Evolutionary conservation across 2,888 invertebrate genomes (phyloP).

Genomic region (Melanostoma scalare): DNA sequence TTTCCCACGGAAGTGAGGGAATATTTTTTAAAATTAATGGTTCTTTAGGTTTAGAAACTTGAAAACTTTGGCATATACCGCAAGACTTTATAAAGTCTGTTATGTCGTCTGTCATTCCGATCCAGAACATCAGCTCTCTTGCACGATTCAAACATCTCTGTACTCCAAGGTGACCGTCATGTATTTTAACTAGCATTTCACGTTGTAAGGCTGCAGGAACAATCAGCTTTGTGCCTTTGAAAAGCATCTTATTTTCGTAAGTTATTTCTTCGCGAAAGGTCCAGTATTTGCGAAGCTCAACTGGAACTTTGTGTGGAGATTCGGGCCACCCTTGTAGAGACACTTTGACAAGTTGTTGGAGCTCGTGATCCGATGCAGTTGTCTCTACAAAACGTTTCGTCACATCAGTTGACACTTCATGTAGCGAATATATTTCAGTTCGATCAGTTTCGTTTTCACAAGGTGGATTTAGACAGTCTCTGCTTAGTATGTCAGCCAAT

Average conservation of each 20-base stretch:
- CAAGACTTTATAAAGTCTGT: slow-evolving; percentile 27
- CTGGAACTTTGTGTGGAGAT: background rate
- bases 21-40: slow-evolving; percentile 24
- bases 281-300: background rate
- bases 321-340: background rate
- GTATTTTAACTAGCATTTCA: background rate
- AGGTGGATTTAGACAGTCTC: slow-evolving; percentile 21
- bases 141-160: background rate
- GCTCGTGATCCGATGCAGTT: slow-evolving; percentile 1
- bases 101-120: slow-evolving; percentile 14
- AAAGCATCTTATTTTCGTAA: slow-evolving; percentile 4
- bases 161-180: background rate
- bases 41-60: slow-evolving; percentile 17
- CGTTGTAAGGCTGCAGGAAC: background rate
- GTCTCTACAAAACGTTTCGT: slow-evolving; percentile 9
- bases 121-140: slow-evolving; percentile 1
- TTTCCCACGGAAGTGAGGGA: slow-evolving; percentile 14
- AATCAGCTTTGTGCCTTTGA: slow-evolving; percentile 26
- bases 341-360: background rate
- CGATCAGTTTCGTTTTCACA: background rate
- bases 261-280: slow-evolving; percentile 7
- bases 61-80: slow-evolving; percentile 44
- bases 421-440: background rate
- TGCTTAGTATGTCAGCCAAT: background rate
- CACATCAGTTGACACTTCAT: background rate